phyloP scores from a whole-genome alignment of 2,888 invertebrate species.

The Steinernema carpocapsae region DNA sequence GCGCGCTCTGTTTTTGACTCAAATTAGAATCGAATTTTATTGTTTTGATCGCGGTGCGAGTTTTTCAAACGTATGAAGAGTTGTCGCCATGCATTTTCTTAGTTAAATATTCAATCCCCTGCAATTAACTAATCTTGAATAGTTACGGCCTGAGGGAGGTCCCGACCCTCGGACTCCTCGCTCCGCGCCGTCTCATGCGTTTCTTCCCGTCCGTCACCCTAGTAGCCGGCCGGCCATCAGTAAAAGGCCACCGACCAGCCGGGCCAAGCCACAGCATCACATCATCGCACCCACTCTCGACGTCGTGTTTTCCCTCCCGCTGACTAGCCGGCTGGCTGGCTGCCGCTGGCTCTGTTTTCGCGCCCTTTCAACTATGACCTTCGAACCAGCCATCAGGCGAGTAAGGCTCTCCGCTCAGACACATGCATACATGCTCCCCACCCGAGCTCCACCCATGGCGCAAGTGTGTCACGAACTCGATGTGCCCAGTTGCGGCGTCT shows the following conservation, averaged over 20 bases:
- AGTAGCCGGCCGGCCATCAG: background rate
- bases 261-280: slow-evolving; percentile 33
- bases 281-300: slow-evolving; percentile 26
- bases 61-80: background rate
- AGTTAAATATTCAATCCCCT: slow-evolving; percentile 30
- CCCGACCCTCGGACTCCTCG: slow-evolving; percentile 16
- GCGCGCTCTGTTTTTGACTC: background rate
- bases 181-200: slow-evolving; percentile 11
- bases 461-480: slow-evolving; percentile 32
- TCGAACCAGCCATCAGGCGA: slow-evolving; percentile 32
- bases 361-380: slow-evolving; percentile 35
- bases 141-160: slow-evolving; percentile 33
- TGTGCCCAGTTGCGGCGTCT: slow-evolving; percentile 2
- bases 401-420: background rate
- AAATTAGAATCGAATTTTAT: slow-evolving; percentile 9
- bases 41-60: slow-evolving; percentile 13
- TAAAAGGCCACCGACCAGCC: slow-evolving; percentile 23
- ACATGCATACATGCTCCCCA: slow-evolving; percentile 27
- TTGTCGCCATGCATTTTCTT: slow-evolving; percentile 15
- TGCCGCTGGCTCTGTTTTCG: slow-evolving; percentile 23
- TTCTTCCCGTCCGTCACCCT: background rate
- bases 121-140: slow-evolving; percentile 34
- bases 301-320: slow-evolving; percentile 18
- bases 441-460: slow-evolving; percentile 30
- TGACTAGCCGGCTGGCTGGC: too few species aligned